Conservation (phyloP, 2,113 vertebrate genomes). For the Cochlearius cochlearius region DNA sequence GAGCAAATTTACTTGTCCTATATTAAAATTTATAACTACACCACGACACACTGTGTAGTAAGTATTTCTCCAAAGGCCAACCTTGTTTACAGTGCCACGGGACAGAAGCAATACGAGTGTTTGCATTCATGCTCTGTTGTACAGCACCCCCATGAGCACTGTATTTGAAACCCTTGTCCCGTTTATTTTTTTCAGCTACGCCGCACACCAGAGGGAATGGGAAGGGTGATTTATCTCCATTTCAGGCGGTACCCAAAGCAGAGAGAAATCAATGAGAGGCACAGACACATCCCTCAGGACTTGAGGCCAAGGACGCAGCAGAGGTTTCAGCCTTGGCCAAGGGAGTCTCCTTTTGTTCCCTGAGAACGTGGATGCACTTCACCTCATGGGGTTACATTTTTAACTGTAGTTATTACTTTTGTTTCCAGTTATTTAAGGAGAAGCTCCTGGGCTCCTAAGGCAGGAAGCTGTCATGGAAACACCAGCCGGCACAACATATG, state of each 20-base stretch:
- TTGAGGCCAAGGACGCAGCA: background rate
- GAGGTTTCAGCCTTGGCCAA: background rate
- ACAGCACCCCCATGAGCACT: background rate
- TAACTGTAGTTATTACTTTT: background rate
- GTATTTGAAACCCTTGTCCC: background rate
- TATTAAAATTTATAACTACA: background rate
- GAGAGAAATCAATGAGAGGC: background rate
- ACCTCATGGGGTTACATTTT: background rate
- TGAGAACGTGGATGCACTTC: background rate
- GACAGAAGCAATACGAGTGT: background rate
- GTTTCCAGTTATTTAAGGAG: background rate
- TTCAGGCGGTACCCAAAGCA: background rate
- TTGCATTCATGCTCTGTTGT: background rate
- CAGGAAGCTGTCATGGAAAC: background rate
- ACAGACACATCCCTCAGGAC: background rate
- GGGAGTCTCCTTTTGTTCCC: background rate
- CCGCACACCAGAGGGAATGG: background rate
- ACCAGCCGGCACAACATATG: background rate
- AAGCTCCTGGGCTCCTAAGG: background rate
- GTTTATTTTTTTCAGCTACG: background rate
- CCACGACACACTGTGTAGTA: background rate
- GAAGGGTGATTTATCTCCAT: slow-evolving; percentile 16
- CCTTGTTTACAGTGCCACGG: background rate
- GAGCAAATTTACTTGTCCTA: background rate
- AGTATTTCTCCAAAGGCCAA: background rate